Evolutionary conservation across 2,797 vertebrate species (phyloP).

Genomic region (Neosilurus hyrtlii): DNA sequence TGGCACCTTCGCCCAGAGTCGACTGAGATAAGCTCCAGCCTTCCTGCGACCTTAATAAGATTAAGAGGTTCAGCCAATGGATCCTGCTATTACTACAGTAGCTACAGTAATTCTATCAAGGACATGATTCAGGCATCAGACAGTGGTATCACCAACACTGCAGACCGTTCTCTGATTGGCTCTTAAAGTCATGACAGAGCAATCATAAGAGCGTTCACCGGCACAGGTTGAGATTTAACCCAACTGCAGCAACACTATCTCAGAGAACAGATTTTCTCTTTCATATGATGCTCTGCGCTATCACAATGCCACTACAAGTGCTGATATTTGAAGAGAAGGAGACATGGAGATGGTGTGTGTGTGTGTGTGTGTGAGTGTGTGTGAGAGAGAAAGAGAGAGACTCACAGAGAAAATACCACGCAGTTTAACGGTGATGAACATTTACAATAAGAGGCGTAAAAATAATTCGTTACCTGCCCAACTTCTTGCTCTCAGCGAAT

Average conservation of each 20-base stretch:
- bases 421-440: background rate
- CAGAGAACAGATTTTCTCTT: background rate
- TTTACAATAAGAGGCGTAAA: background rate
- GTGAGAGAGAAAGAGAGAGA: conserved; percentile 25
- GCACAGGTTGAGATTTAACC: background rate
- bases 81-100: background rate
- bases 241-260: background rate
- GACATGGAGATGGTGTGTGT: background rate
- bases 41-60: too few species aligned
- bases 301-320: background rate
- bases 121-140: background rate
- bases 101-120: background rate
- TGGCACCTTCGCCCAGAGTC: too few species aligned
- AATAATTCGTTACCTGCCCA: background rate
- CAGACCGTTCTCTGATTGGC: background rate
- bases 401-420: background rate
- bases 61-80: background rate
- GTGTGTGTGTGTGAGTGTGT: too few species aligned
- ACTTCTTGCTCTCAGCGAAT: background rate
- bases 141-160: background rate
- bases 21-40: too few species aligned
- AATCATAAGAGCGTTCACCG: background rate
- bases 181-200: background rate
- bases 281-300: background rate
- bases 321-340: background rate